Base-by-base conservation (phyloP, 92 coral and sea anemone genomes). In the Epizoanthus ramosus region DNA sequence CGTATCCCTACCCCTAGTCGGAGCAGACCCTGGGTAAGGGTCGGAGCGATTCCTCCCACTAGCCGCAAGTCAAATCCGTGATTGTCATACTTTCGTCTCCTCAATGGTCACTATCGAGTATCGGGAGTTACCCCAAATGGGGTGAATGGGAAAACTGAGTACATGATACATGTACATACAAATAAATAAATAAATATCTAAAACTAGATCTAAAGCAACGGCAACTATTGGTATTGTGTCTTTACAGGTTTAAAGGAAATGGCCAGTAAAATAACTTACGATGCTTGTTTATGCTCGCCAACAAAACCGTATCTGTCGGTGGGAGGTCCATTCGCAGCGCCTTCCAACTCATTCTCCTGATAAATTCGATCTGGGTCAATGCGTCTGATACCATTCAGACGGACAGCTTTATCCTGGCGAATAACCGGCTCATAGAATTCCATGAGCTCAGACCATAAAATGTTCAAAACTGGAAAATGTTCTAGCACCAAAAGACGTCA, bases 241-340 rank as follows among this genome's bases (percentile, higher is more conserved):
- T 50, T 50, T 50, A 50, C 54, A 50, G 14, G 10, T 8, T 8
- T 8, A 47, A 47, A 47, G 53, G 53, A 47, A 47, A 47, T 47
- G 8, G 53, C 57, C 41, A 61, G 21, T 61, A 77, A 58, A 57
- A 52, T 5, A 43, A 93, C 97, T 93, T 82, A 93, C 97, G 97
- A 93, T n/a, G 97, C 94, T 63, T 93, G 97, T 81, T 93, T 93
- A 68, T 93, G 97, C 52, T 89, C 88, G 21, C 97, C 97, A 3
- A 93, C 97, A 79, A 93, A 93, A n/a, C 97, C 97, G 56, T 91
- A 91, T 54, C 97, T 87, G 75, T 93, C 97, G 0, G 84, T 80
- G 21, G 84, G 73, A 0, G 94, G 93, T 1, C 88, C 87, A 14
- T 61, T 14, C 0, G 87, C 50, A 39, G 63, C 68, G 16, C 39